A percentile compares a stretch with the other conserved stretches of the same genome.
Evolutionary conservation across 2,888 invertebrate species (phyloP).

Genomic region (Pristionchus arcanus): DNA sequence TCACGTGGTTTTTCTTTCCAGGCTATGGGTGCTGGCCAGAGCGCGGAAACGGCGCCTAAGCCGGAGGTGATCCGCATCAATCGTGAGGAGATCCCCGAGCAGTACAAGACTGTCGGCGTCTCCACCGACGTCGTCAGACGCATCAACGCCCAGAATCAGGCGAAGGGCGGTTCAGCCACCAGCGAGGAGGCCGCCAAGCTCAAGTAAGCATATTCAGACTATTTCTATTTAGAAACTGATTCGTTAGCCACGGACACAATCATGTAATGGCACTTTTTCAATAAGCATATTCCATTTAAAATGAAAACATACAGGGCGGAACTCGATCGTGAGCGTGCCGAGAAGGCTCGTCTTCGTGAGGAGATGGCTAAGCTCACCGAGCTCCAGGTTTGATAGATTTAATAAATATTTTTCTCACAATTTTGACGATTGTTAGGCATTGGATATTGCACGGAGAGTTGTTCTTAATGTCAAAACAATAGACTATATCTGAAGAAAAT

Average conservation of each 20-base stretch:
- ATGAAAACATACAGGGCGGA: constrained; percentile 63
- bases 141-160: constrained; percentile 57
- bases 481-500: too few relatives aligned
- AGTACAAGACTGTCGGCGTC: constrained; percentile 72
- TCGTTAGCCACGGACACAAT: not conserved
- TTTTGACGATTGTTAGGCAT: too few relatives aligned
- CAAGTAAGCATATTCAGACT: not conserved
- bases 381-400: constrained; percentile 61
- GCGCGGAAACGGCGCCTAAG: constrained; percentile 61
- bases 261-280: not conserved
- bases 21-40: constrained; percentile 69
- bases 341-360: constrained; percentile 71
- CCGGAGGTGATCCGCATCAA: constrained; percentile 72
- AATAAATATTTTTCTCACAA: not conserved
- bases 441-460: too few relatives aligned
- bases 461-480: not conserved
- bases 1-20: not conserved
- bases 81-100: constrained; percentile 74
- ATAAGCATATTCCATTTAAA: too few relatives aligned
- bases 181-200: constrained; percentile 52
- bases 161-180: not conserved
- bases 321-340: constrained; percentile 70
- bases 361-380: constrained; percentile 72
- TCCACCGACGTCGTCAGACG: constrained; percentile 73
- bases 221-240: not conserved